Conservation (phyloP, 2,797 vertebrate genomes). For the Phylloscopus collybita region DNA sequence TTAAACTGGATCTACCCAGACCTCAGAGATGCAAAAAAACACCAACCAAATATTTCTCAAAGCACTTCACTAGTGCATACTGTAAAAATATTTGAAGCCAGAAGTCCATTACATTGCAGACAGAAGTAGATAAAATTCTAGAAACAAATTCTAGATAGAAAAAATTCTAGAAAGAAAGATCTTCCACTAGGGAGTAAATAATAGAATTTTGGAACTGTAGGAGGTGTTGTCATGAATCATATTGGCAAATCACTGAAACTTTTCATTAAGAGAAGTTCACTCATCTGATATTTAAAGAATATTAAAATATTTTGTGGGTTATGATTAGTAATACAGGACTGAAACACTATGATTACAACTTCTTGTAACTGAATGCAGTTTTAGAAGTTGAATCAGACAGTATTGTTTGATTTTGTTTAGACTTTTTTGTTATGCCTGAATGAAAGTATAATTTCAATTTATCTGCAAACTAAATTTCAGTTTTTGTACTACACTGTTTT, state of each 20-base stretch:
- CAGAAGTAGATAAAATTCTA: not conserved
- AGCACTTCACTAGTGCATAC: not conserved
- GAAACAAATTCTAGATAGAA: not conserved
- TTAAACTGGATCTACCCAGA: not conserved
- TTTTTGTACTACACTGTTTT: not conserved
- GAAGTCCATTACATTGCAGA: not conserved
- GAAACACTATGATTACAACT: not conserved
- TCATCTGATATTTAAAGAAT: not conserved
- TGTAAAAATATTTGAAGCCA: not conserved
- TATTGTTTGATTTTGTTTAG: not conserved
- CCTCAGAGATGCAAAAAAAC: not conserved
- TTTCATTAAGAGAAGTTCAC: not conserved
- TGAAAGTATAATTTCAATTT: not conserved
- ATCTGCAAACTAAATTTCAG: not conserved
- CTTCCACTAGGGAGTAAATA: not conserved
- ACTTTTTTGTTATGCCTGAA: not conserved
- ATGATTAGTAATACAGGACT: not conserved
- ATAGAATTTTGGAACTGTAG: not conserved
- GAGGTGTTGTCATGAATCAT: not conserved
- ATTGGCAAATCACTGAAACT: not conserved
- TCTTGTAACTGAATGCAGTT: not conserved
- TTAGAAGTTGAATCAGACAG: not conserved
- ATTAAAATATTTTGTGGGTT: not conserved
- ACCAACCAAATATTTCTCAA: not conserved
- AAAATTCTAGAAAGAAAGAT: not conserved